Percentiles rank a stretch among this genome's conserved stretches.
Conservation (phyloP, 64 coral and sea anemone genomes). For the Stylophora pistillata region DNA sequence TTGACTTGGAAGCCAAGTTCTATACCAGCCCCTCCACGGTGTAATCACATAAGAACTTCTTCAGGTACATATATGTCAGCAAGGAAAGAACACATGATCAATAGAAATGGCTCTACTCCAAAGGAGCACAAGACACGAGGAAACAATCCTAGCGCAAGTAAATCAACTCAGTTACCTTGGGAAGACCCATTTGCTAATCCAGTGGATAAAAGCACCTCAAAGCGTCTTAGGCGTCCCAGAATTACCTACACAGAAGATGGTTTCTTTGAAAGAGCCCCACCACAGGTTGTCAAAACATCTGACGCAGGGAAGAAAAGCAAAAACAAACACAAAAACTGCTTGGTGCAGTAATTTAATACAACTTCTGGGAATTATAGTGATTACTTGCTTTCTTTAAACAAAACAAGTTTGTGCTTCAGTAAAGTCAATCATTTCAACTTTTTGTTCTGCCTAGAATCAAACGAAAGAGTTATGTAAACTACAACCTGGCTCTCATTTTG, state of each 20-base stretch:
- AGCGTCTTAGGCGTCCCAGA: slow-evolving; percentile 66
- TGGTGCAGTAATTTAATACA: slow-evolving; percentile 70
- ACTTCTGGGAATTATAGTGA: too few relatives aligned
- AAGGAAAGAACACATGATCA: slow-evolving; percentile 55
- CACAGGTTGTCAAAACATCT: slow-evolving; percentile 70
- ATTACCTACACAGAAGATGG: slow-evolving; percentile 91
- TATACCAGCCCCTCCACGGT: slow-evolving; percentile 21
- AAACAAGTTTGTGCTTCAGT: background rate
- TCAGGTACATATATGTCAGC: slow-evolving; percentile 49
- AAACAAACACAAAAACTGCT: slow-evolving; percentile 87
- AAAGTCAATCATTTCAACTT: background rate
- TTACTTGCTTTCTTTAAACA: too few relatives aligned
- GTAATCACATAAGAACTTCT: slow-evolving; percentile 59
- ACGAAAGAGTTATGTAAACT: background rate
- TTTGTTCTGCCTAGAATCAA: background rate
- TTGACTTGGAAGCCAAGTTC: slow-evolving; percentile 45
- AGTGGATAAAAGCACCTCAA: slow-evolving; percentile 78
- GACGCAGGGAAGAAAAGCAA: slow-evolving; percentile 72
- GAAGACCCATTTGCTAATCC: slow-evolving; percentile 99
- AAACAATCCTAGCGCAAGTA: slow-evolving; percentile 46
- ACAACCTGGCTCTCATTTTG: background rate
- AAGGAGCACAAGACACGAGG: slow-evolving; percentile 25
- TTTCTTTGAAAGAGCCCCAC: slow-evolving; percentile 49
- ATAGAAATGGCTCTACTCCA: slow-evolving; percentile 30
- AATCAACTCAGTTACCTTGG: slow-evolving; percentile 84